phyloP scores from a whole-genome alignment of 2,113 vertebrate genomes.

The Redunca redunca region DNA sequence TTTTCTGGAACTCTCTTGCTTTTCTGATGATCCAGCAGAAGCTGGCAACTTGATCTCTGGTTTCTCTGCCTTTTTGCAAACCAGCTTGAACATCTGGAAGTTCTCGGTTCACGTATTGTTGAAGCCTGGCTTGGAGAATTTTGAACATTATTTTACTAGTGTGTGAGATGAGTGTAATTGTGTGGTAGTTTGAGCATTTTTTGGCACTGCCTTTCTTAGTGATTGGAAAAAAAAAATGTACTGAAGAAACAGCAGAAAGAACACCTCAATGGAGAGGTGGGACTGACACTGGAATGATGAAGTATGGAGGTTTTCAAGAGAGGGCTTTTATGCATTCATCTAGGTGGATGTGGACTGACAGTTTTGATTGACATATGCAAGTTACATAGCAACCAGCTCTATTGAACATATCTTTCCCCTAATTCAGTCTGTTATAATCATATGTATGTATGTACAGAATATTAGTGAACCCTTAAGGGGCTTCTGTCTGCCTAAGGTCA shows the following conservation, averaged over 20 bases:
- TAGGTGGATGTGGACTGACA: neutral
- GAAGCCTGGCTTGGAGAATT: neutral
- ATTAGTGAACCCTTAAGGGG: neutral
- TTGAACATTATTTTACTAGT: neutral
- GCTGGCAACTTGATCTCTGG: neutral
- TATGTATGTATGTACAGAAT: neutral
- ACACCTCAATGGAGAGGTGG: neutral
- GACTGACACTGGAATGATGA: neutral
- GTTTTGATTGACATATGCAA: neutral
- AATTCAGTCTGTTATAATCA: neutral
- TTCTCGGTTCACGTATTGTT: neutral
- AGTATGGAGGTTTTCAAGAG: neutral
- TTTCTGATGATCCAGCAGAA: neutral
- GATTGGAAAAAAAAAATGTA: neutral
- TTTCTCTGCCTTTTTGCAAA: neutral
- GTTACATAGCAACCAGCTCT: neutral
- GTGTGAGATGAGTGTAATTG: neutral
- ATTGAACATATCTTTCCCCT: neutral
- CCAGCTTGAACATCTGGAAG: neutral
- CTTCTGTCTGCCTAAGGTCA: neutral
- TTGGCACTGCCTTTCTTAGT: neutral
- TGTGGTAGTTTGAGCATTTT: neutral
- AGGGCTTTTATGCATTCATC: neutral
- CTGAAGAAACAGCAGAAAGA: neutral
- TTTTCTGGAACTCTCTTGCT: neutral